Percentiles rank a stretch among this genome's conserved stretches.
Conservation (phyloP, 2,888 invertebrate species). For the Tetropium fuscum region DNA sequence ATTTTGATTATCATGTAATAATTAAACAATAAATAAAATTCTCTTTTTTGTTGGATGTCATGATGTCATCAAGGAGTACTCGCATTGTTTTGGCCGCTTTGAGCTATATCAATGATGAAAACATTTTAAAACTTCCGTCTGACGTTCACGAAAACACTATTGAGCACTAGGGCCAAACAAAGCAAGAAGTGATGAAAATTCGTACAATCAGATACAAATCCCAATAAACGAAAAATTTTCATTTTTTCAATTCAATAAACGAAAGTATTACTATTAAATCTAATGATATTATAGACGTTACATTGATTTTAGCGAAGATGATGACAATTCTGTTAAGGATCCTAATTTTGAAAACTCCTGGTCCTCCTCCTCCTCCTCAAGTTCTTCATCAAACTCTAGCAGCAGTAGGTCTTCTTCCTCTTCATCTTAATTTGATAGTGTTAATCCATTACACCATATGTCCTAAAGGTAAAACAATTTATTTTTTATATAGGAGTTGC, state of each 20-base stretch:
- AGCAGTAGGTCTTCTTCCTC: not conserved
- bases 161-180: conserved; percentile 1
- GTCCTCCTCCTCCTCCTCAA: not conserved
- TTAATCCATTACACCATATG: too few species aligned
- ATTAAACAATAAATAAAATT: conserved; percentile 5
- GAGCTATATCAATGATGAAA: conserved; percentile 1
- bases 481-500: too few species aligned
- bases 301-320: not conserved
- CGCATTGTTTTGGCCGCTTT: conserved; percentile 2
- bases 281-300: not conserved
- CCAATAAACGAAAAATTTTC: not conserved
- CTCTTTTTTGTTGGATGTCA: not conserved
- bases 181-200: not conserved
- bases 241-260: too few species aligned
- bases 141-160: not conserved
- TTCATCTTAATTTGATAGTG: conserved; percentile 4
- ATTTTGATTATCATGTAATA: not conserved
- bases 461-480: too few species aligned
- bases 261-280: not conserved
- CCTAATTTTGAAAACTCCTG: conserved; percentile 1
- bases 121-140: conserved; percentile 1
- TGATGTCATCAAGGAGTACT: conserved; percentile 2
- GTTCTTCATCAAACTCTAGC: not conserved
- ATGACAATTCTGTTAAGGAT: conserved; percentile 1
- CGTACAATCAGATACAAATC: conserved; percentile 1